Base-by-base conservation (phyloP, 2,888 invertebrate species). In the Ashinkailepas kermadecensis region DNA sequence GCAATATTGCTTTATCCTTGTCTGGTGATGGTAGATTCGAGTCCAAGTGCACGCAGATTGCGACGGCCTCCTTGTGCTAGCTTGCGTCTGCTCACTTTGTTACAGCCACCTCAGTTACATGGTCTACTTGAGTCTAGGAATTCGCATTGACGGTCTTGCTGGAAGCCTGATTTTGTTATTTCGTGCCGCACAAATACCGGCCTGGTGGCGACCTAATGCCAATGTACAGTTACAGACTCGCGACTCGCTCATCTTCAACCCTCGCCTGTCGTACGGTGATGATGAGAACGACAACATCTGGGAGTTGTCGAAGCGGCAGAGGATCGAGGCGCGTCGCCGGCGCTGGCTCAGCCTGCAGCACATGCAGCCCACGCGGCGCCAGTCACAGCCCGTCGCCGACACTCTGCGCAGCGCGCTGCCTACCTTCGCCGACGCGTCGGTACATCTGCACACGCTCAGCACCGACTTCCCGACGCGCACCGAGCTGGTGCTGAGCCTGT, bases 181-280 rank as follows among this genome's bases (percentile, higher is more conserved):
- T 39, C 39, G 39, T 39, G 39, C 39, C 39, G 39, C 39, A 39
- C 4, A 39, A 39, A 39, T 4, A 39, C 39, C 39, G 64, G n/a
- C 21, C n/a, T 8, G 64, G 64, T 64, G 64, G 64, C 64, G 18
- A 64, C 18, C 64, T 64, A n/a, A n/a, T n/a, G 64, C n/a, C n/a
- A n/a, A n/a, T 21, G 21, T 3, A 21, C 74, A 74, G 74, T 8
- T 1, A 21, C 10, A 18, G 21, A 7, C 0, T 6, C 74, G 56
- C 9, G 74, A 74, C 74, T 74, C 74, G 74, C 74, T 74, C 54
- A 21, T 56, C 18, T 74, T 74, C 56, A 74, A 74, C 74, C 74
- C 74, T 13, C 18, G 1, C 8, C 18, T 54, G 56, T 2, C 25
- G 70, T 54, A 74, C 21, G 54, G 25, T 2, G 70, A 54, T 2